Evolutionary conservation across 2,888 invertebrate genomes (phyloP).

Genomic region (Blastobasis adustella): DNA sequence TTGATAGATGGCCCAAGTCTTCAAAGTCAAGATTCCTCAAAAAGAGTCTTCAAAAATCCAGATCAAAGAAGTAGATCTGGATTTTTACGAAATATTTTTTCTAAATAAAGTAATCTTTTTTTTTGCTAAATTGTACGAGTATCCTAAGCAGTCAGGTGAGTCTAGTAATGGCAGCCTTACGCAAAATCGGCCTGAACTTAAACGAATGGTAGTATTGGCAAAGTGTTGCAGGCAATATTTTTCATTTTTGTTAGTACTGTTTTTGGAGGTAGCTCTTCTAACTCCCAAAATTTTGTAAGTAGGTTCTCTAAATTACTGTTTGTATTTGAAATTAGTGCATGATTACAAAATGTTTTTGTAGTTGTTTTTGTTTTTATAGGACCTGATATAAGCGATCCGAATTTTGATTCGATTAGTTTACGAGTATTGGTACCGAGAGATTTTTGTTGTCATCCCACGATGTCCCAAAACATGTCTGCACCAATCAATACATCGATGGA

Average conservation of each 20-base stretch:
- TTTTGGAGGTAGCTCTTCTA: conserved; percentile 4
- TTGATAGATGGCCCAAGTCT: conserved; percentile 8
- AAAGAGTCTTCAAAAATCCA: no score
- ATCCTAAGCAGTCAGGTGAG: conserved; percentile 8
- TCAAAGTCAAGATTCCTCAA: no score
- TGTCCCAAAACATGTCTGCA: conserved; percentile 13
- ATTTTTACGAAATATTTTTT: conserved; percentile 7
- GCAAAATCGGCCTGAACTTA: conserved; percentile 12
- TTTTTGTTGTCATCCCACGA: conserved; percentile 6
- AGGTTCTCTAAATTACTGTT: no score
- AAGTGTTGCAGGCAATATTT: conserved; percentile 14
- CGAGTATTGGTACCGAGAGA: conserved; percentile 10
- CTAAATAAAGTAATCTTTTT: conserved; percentile 9
- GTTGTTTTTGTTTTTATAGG: conserved; percentile 3
- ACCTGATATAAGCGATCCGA: conserved; percentile 15
- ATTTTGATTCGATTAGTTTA: conserved; percentile 6
- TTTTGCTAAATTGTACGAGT: conserved; percentile 7
- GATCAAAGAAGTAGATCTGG: no score
- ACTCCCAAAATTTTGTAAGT: background rate
- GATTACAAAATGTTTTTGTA: no score
- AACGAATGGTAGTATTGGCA: conserved; percentile 7
- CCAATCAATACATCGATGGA: conserved; percentile 14
- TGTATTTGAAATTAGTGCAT: no score
- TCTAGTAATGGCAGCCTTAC: conserved; percentile 13
- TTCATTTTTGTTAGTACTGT: conserved; percentile 8